Percentiles rank a stretch among this genome's conserved stretches.
These are phyloP conservation scores for Oreocharis arfaki DNA, from an alignment of 2,113 vertebrate species.

Conservation along the genomic window DNA sequence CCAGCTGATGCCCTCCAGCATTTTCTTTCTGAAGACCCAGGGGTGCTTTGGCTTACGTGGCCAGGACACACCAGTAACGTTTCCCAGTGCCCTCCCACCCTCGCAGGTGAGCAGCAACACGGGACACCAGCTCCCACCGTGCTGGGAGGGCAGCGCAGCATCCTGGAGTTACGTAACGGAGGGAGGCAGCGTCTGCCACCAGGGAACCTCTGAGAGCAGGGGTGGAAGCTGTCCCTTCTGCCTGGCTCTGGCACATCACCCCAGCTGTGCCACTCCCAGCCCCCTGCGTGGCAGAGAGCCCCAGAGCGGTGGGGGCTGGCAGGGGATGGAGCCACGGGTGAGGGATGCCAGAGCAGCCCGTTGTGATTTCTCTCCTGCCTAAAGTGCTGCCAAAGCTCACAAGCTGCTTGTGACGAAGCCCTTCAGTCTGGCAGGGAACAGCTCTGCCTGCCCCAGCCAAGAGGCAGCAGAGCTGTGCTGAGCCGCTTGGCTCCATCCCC, in stretches of 20 bases:
- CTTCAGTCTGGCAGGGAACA: background rate
- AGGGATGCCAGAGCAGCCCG: background rate
- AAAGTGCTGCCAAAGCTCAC: background rate
- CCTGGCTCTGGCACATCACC: background rate
- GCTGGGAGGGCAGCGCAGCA: background rate
- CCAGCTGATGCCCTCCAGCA: background rate
- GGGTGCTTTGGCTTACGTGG: background rate
- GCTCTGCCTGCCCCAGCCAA: background rate
- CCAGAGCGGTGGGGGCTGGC: background rate
- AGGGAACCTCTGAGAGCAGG: background rate
- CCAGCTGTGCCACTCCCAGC: background rate
- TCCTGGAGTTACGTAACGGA: accelerated
- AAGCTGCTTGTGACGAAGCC: background rate
- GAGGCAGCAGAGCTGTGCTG: background rate
- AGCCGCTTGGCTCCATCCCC: background rate
- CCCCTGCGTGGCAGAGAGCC: background rate
- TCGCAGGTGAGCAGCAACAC: accelerated
- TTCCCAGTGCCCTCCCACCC: background rate
- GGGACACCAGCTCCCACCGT: background rate
- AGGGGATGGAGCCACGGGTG: background rate
- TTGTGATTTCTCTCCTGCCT: background rate
- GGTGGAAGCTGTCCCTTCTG: background rate
- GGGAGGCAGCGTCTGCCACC: background rate
- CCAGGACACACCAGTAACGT: background rate
- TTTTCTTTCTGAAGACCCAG: background rate